Evolutionary conservation across 2,113 vertebrate species (phyloP).

Genomic region (Syngnathoides biaculeatus): DNA sequence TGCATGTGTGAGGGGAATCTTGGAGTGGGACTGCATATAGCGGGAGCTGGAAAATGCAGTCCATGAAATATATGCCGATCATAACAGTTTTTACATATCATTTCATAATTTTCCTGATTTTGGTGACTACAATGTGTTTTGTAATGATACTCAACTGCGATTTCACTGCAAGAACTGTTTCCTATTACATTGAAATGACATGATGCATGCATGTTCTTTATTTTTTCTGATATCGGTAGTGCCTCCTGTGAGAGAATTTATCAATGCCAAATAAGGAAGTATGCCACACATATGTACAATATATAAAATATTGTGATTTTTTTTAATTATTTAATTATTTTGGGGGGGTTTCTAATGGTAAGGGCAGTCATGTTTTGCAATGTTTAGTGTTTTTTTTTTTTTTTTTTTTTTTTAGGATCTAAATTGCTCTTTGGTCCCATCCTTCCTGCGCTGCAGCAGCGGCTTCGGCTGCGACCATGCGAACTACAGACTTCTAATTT

Average conservation of each 20-base stretch:
- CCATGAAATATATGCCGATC: neutral
- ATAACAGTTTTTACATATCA: no score
- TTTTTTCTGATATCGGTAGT: no score
- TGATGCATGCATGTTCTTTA: no score
- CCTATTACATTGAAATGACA: no score
- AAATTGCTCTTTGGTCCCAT: neutral
- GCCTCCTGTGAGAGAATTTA: no score
- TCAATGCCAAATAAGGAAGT: neutral
- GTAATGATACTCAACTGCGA: neutral
- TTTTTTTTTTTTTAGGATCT: neutral
- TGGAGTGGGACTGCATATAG: neutral
- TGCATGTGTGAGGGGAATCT: conserved; percentile 1
- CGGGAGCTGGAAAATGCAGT: neutral
- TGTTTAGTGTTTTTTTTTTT: neutral
- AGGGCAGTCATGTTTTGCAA: neutral
- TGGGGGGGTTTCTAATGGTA: no score
- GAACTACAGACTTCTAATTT: neutral
- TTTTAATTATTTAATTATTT: no score
- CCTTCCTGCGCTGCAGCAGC: neutral
- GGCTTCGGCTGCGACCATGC: neutral
- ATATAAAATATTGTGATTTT: no score
- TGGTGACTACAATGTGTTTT: neutral
- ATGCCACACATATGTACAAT: no score
- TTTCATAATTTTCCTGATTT: neutral
- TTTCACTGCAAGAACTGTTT: neutral